Evolutionary conservation across 2,797 vertebrate genomes (phyloP).

Genomic region (Acanthurus leucopareius): DNA sequence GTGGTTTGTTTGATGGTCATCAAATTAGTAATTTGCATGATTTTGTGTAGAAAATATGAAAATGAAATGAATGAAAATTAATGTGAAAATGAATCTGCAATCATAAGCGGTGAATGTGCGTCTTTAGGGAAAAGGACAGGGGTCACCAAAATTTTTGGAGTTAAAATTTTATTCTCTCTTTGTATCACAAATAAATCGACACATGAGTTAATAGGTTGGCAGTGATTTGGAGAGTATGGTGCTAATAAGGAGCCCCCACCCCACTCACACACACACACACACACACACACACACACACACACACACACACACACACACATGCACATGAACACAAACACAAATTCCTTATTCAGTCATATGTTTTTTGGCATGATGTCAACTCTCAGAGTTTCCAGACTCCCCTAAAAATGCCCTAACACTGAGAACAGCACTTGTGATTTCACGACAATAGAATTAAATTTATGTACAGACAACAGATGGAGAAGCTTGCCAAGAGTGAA

Average conservation of each 20-base stretch:
- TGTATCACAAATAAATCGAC: too few relatives aligned
- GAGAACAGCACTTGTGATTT: slow-evolving; percentile 19
- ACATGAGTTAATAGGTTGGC: not conserved
- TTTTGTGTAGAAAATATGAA: not conserved
- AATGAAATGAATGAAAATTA: too few relatives aligned
- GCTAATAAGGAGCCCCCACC: not conserved
- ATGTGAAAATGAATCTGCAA: not conserved
- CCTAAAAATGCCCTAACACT: slow-evolving; percentile 26
- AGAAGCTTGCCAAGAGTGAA: slow-evolving; percentile 29
- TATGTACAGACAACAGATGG: slow-evolving; percentile 29
- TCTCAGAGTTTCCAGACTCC: slow-evolving; percentile 21
- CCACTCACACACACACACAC: too few relatives aligned
- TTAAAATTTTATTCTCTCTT: too few relatives aligned
- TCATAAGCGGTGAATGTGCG: not conserved
- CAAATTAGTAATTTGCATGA: not conserved
- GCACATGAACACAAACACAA: too few relatives aligned
- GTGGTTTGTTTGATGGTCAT: not conserved
- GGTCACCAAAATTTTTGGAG: not conserved
- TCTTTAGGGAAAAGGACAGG: not conserved
- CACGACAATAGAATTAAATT: slow-evolving; percentile 26
- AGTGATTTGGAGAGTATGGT: not conserved
- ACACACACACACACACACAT: too few relatives aligned
- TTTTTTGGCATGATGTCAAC: slow-evolving; percentile 16
- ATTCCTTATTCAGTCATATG: not conserved
- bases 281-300: too few relatives aligned